These are phyloP conservation scores for Rhogogaster chlorosoma DNA, from an alignment of 2,888 invertebrate genomes.

Conservation along the genomic window DNA sequence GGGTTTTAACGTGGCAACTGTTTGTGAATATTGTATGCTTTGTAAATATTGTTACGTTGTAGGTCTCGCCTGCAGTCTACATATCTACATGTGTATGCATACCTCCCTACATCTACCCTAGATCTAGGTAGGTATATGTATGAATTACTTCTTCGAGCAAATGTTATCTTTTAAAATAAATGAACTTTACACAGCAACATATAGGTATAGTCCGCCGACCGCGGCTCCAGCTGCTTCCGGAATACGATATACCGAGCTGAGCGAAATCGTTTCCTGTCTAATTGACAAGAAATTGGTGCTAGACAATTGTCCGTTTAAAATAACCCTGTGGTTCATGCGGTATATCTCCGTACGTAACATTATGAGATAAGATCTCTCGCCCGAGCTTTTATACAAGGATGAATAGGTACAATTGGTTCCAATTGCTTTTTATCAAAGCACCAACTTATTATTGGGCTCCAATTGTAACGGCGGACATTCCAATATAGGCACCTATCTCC, in stretches of 20 bases:
- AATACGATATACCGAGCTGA: background rate
- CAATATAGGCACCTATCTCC: background rate
- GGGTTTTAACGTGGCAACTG: constrained; percentile 30
- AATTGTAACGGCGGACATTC: constrained; percentile 23
- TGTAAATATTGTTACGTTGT: constrained; percentile 41
- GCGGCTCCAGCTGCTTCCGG: constrained; percentile 27
- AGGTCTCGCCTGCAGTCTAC: background rate
- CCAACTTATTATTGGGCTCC: constrained; percentile 1
- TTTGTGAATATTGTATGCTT: constrained; percentile 41
- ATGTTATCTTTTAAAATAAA: constrained; percentile 38
- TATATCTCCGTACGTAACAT: background rate
- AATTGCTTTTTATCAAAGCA: constrained; percentile 38
- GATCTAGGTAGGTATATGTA: background rate
- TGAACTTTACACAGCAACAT: constrained; percentile 27
- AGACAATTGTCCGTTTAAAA: constrained; percentile 19
- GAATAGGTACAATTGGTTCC: constrained; percentile 30
- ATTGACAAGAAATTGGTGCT: background rate
- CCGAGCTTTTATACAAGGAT: background rate
- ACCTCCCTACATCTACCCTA: background rate
- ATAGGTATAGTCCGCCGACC: background rate
- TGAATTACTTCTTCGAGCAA: constrained; percentile 45
- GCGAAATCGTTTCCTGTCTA: background rate
- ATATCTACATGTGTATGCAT: background rate
- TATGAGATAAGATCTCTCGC: background rate
- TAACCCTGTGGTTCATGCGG: background rate